These are phyloP conservation scores for Hafferia zeledoni DNA, from an alignment of 2,797 vertebrate genomes.

Conservation along the genomic window DNA sequence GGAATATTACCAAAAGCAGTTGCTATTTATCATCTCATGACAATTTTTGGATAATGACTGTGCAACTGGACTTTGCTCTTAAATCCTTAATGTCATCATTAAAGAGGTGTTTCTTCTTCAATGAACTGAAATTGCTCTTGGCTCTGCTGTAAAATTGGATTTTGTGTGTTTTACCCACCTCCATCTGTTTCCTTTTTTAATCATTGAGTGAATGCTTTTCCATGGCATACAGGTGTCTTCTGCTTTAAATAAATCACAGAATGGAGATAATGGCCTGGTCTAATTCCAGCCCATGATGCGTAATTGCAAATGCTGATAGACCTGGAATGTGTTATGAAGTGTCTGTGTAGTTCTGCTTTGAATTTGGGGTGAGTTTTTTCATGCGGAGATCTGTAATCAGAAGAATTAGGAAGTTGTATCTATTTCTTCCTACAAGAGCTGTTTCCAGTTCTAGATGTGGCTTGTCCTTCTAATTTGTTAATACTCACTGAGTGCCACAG, in stretches of 20 bases:
- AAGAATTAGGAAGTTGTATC: background rate
- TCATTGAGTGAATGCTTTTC: constrained; percentile 29
- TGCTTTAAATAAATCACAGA: constrained; percentile 3
- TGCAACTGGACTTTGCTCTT: background rate
- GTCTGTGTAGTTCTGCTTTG: background rate
- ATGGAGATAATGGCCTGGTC: constrained; percentile 25
- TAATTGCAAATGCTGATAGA: background rate
- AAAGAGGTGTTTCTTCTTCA: constrained; percentile 45
- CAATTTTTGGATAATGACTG: background rate
- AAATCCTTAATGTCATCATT: constrained; percentile 49
- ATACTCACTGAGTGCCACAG: background rate
- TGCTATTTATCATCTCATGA: background rate
- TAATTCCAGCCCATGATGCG: constrained; percentile 8
- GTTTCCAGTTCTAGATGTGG: background rate
- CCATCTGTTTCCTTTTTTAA: constrained; percentile 61
- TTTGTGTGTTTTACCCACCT: background rate
- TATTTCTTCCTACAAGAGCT: background rate
- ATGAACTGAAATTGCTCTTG: constrained; percentile 54
- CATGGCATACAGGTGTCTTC: constrained; percentile 39
- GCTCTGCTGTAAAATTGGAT: constrained; percentile 41
- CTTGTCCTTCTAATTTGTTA: background rate
- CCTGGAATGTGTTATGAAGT: background rate
- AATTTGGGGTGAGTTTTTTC: background rate
- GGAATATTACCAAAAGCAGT: background rate
- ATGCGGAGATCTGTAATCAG: background rate